Evolutionary conservation across 2,888 invertebrate species (phyloP).

Genomic region (Tridacna gigas): DNA sequence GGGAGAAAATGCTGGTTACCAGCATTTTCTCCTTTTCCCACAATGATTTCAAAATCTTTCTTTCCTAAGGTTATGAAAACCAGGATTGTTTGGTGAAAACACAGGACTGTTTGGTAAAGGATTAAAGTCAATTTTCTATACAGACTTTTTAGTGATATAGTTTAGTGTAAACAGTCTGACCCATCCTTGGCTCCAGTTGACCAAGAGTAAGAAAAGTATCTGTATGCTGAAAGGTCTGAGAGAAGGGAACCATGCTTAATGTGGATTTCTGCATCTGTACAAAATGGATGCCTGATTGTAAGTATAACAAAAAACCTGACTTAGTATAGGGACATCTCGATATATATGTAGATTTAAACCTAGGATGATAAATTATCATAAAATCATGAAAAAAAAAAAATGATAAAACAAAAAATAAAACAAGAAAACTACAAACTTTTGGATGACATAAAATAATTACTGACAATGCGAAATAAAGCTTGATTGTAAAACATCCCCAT

Average conservation of each 20-base stretch:
- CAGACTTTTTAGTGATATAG: too few relatives aligned
- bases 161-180: too few relatives aligned
- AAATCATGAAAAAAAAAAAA: background rate
- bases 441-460: constrained; percentile 16
- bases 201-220: too few relatives aligned
- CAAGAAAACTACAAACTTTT: background rate
- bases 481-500: constrained; percentile 16
- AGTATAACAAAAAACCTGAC: constrained; percentile 54
- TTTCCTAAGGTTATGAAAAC: too few relatives aligned
- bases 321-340: constrained; percentile 57
- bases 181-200: too few relatives aligned
- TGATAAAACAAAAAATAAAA: constrained; percentile 17
- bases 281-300: constrained; percentile 7
- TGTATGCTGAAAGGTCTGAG: too few relatives aligned
- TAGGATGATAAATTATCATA: constrained; percentile 16
- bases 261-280: constrained; percentile 4
- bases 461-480: constrained; percentile 14
- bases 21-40: background rate
- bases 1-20: background rate
- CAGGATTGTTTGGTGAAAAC: too few relatives aligned
- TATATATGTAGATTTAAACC: constrained; percentile 31
- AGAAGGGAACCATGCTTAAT: constrained; percentile 1
- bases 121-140: too few relatives aligned
- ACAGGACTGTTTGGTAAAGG: too few relatives aligned
- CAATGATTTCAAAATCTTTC: background rate